These are phyloP conservation scores for Anoplolepis gracilipes DNA, from an alignment of 1,140 invertebrate genomes.

Conservation along the genomic window DNA sequence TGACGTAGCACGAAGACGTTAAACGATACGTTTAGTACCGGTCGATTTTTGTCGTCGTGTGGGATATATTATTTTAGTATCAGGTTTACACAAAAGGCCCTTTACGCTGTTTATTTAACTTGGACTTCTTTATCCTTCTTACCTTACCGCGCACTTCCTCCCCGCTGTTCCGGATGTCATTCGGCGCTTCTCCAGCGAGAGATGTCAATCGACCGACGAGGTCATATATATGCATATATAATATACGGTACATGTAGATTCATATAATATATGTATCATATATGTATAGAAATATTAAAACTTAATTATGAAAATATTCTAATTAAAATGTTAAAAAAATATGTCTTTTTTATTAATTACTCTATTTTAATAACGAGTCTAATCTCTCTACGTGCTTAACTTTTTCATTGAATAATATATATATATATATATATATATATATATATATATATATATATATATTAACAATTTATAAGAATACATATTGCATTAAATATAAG, in stretches of 20 bases:
- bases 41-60: slow-evolving; percentile 71
- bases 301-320: neutral
- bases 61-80: slow-evolving; percentile 82
- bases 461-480: too few relatives aligned
- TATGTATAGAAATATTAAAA: neutral
- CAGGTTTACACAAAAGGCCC: slow-evolving; percentile 78
- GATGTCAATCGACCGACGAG: neutral
- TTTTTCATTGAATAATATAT: neutral
- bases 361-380: neutral
- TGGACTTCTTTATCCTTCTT: slow-evolving; percentile 73
- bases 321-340: neutral
- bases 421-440: too few relatives aligned
- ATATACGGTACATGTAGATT: too few relatives aligned
- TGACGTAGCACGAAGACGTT: slow-evolving; percentile 51
- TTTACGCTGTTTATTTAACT: slow-evolving; percentile 80
- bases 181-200: slow-evolving; percentile 9
- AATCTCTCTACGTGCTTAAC: neutral
- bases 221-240: neutral
- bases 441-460: too few relatives aligned
- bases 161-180: slow-evolving; percentile 71
- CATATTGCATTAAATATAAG: slow-evolving; percentile 3
- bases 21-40: slow-evolving; percentile 42
- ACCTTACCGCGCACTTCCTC: slow-evolving; percentile 73
- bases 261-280: neutral
- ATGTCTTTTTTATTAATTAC: neutral